Percentiles rank a stretch among this genome's conserved stretches.
phyloP scores from a whole-genome alignment of 2,888 invertebrate species.

The Lepidochrysops patricia region DNA sequence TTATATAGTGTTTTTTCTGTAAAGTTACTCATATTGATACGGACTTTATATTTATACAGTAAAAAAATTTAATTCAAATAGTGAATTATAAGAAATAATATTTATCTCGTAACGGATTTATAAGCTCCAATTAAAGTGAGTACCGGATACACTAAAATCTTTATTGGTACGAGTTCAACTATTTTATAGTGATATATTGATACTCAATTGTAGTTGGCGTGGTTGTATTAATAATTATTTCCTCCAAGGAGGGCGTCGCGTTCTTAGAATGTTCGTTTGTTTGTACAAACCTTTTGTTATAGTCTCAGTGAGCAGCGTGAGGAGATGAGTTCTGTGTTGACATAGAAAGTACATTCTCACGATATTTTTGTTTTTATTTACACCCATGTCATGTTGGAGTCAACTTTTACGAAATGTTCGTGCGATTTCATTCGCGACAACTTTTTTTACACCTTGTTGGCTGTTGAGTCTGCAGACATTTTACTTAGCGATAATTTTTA shows the following conservation, averaged over 20 bases:
- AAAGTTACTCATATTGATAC: no score
- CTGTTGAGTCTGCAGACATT: neutral
- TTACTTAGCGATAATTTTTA: neutral
- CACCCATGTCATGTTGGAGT: neutral
- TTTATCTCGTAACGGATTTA: no score
- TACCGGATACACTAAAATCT: no score
- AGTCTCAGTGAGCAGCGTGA: constrained; percentile 13
- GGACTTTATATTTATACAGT: no score
- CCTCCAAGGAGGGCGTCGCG: constrained; percentile 19
- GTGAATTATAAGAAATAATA: no score
- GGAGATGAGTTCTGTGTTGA: constrained; percentile 1
- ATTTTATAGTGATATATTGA: neutral
- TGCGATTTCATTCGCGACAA: neutral
- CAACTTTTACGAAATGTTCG: neutral
- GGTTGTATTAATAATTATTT: neutral
- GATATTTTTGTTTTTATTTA: neutral
- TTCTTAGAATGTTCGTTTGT: constrained; percentile 41
- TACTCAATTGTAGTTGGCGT: neutral
- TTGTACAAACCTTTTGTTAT: constrained; percentile 27
- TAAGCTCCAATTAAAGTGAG: no score
- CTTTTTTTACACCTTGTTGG: neutral
- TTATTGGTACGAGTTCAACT: neutral
- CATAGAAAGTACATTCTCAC: constrained; percentile 7
- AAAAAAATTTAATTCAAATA: no score
- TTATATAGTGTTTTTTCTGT: no score